phyloP scores from a whole-genome alignment of 2,888 invertebrate species.

The Polyommatus iphigenia region DNA sequence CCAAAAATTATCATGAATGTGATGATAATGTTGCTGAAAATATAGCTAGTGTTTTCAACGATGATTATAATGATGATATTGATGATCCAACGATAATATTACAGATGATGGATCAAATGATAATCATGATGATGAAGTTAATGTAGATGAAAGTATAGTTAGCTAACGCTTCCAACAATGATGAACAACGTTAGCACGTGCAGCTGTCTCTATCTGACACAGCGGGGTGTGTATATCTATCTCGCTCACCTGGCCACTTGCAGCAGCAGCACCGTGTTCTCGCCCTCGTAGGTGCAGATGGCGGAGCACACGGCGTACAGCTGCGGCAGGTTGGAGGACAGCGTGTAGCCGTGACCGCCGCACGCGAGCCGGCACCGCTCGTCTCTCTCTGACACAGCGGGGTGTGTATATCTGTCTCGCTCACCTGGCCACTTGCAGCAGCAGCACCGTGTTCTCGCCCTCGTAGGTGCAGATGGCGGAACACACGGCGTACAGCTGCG shows the following conservation, averaged over 20 bases:
- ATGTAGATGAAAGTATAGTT: not conserved
- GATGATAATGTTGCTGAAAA: too few relatives aligned
- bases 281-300: conserved; percentile 96
- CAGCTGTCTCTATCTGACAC: too few relatives aligned
- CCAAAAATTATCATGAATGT: too few relatives aligned
- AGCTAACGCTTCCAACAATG: too few relatives aligned
- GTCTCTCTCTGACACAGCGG: too few relatives aligned
- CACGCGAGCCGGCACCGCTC: conserved; percentile 93
- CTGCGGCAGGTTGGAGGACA: conserved; percentile 90
- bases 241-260: conserved; percentile 87
- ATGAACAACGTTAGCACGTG: too few relatives aligned
- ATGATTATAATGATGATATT: too few relatives aligned
- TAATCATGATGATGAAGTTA: not conserved
- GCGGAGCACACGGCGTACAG: conserved; percentile 91
- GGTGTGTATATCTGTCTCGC: too few relatives aligned
- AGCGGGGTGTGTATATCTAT: too few relatives aligned
- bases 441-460: conserved; percentile 96
- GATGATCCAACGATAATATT: too few relatives aligned
- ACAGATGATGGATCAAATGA: not conserved
- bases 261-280: conserved; percentile 94
- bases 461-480: conserved; percentile 96
- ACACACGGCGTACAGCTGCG: conserved; percentile 88
- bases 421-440: conserved; percentile 91
- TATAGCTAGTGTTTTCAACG: too few relatives aligned
- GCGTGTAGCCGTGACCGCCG: conserved; percentile 97